Evolutionary conservation across 1,140 invertebrate genomes (phyloP).

Genomic region (Saccostrea cuccullata): DNA sequence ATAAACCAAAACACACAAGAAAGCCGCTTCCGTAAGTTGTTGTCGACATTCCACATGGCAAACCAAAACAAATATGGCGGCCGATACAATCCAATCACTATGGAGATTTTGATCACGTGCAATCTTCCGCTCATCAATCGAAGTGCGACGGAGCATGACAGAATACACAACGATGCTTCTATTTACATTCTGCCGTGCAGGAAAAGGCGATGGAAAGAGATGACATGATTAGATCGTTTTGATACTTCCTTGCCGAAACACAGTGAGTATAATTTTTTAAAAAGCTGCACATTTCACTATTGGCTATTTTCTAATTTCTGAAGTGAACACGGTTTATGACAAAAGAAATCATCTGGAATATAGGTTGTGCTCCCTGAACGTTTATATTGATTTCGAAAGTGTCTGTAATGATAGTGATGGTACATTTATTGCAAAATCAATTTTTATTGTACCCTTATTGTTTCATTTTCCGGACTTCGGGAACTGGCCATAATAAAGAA

Average conservation of each 20-base stretch:
- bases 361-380: neutral
- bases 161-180: constrained; percentile 17
- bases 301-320: constrained; percentile 16
- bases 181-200: neutral
- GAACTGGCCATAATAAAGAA: neutral
- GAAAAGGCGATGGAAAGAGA: neutral
- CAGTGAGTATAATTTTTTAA: neutral
- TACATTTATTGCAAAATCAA: constrained; percentile 11
- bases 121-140: constrained; percentile 25
- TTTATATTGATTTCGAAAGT: constrained; percentile 1
- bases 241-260: neutral
- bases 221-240: neutral
- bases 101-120: constrained; percentile 59
- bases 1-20: neutral
- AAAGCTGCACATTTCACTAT: too few relatives aligned
- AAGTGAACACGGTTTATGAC: neutral
- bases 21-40: neutral
- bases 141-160: constrained; percentile 9
- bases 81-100: constrained; percentile 64
- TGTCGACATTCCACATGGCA: constrained; percentile 45
- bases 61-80: constrained; percentile 63
- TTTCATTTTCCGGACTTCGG: neutral
- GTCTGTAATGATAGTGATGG: neutral
- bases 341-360: neutral
- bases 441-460: constrained; percentile 1